phyloP scores from a whole-genome alignment of 2,888 invertebrate species.

The Dione vanillae region DNA sequence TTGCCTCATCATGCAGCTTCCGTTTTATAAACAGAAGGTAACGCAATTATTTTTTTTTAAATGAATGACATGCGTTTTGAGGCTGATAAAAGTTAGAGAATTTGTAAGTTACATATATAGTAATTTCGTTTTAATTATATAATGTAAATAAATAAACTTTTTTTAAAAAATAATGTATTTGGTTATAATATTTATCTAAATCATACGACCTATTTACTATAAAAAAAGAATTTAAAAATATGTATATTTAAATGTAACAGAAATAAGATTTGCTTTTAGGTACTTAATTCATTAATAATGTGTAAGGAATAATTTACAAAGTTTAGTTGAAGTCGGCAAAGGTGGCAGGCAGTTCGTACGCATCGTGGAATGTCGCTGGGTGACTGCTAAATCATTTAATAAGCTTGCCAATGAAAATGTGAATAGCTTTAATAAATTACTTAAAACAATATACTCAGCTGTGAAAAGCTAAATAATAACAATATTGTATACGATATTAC shows the following conservation, averaged over 20 bases:
- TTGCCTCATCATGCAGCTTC: constrained; percentile 78
- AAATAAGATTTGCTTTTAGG: too few relatives aligned
- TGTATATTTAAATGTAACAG: too few relatives aligned
- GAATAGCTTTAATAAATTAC: constrained; percentile 60
- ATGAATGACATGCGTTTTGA: constrained; percentile 16
- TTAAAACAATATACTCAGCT: background rate
- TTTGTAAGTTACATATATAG: too few relatives aligned
- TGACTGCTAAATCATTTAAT: constrained; percentile 74
- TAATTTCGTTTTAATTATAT: too few relatives aligned
- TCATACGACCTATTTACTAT: background rate
- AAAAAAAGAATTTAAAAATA: too few relatives aligned
- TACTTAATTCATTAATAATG: background rate
- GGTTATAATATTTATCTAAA: background rate
- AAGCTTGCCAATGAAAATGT: constrained; percentile 66
- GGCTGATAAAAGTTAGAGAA: background rate
- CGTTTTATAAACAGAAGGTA: constrained; percentile 71
- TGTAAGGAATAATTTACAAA: constrained; percentile 47
- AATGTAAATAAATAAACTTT: too few relatives aligned
- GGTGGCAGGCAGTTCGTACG: constrained; percentile 35
- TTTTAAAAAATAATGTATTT: background rate
- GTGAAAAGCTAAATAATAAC: background rate
- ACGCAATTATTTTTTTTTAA: constrained; percentile 31
- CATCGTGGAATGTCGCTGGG: constrained; percentile 73
- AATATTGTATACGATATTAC: background rate
- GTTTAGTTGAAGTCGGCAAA: constrained; percentile 58